Percentiles rank a stretch among this genome's conserved stretches.
phyloP scores from a whole-genome alignment of 2,113 vertebrate species.

The Scatophagus argus region DNA sequence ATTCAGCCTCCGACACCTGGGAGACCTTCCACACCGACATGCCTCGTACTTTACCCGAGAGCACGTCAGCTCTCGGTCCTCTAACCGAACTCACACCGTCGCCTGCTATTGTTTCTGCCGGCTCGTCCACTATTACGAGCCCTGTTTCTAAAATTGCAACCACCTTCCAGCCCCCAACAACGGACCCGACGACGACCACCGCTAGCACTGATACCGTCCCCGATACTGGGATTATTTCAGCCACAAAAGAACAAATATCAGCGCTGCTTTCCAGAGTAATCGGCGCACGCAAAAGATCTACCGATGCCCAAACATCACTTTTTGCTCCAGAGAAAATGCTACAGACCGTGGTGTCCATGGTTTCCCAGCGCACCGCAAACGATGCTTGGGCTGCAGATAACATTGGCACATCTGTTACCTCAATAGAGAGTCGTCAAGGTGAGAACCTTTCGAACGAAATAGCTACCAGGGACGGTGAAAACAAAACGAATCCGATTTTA shows the following conservation, averaged over 20 bases:
- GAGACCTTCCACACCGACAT: slow-evolving; percentile 53
- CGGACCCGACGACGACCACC: slow-evolving; percentile 41
- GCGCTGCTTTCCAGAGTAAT: slow-evolving; percentile 25
- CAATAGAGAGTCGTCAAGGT: slow-evolving; percentile 79
- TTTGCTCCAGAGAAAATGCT: slow-evolving; percentile 70
- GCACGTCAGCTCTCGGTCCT: slow-evolving; percentile 51
- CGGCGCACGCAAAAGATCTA: slow-evolving; percentile 57
- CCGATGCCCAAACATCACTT: slow-evolving; percentile 56
- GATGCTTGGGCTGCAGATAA: slow-evolving; percentile 72
- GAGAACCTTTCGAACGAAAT: slow-evolving; percentile 54
- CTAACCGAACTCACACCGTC: slow-evolving; percentile 32
- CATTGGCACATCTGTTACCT: slow-evolving; percentile 54
- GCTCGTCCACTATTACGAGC: slow-evolving; percentile 16
- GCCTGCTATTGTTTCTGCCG: slow-evolving; percentile 53
- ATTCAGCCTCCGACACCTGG: slow-evolving; percentile 69
- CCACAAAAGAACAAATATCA: slow-evolving; percentile 8
- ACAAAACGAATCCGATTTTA: accelerated
- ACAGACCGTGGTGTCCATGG: slow-evolving; percentile 75
- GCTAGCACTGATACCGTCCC: slow-evolving; percentile 22
- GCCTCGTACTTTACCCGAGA: slow-evolving; percentile 61
- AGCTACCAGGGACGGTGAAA: neutral
- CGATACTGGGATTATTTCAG: slow-evolving; percentile 18
- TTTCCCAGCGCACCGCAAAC: slow-evolving; percentile 67
- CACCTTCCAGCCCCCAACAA: slow-evolving; percentile 45
- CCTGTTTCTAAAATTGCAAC: slow-evolving; percentile 36